Evolutionary conservation across 2,888 invertebrate species (phyloP), one percentile per base, ranked within the genome.

Genomic region (Ectemnius cavifrons): DNA sequence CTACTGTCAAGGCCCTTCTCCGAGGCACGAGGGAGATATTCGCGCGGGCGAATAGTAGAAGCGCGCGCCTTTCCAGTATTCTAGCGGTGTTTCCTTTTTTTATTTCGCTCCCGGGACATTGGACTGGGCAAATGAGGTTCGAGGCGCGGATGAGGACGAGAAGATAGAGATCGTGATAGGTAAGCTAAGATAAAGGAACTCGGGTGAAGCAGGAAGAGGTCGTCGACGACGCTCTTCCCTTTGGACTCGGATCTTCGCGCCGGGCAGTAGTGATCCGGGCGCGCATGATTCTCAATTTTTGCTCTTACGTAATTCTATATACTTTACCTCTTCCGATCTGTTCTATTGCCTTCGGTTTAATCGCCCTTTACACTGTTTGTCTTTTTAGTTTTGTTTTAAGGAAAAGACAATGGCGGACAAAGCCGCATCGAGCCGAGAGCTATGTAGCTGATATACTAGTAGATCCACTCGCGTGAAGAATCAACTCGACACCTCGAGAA

Each of bases 311-410:
- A 37, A 37, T 37, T 37, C 37, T 37, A 52, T 52, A 16, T 52
- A 52, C 16, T 52, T 16, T 52, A 52, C 16, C 16, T 52, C 16
- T 52, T 52, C 37, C 20, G 27, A 13, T 59, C 46, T 59, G 8
- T 13, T 20, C 4, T 68, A 16, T 37, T 20, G 58, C 47, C 11
- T 63, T 20, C 18, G n/a, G 56, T 20, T 63, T 49, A 52, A 20
- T 59, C 56, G 61, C 37, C 63, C 52, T 56, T 59, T 63, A 11
- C 64, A 23, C 14, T 16, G 45, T 64, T 18, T 37, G 28, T 58
- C 28, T 58, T 52, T 58, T 49, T 70, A 20, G 37, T 59, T 68
- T 64, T 2, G 18, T 20, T 68, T 57, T 16, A 52, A 67, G 18
- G 63, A 52, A 67, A 47, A 14, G 62, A 67, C 61, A 16, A 61